Conservation (phyloP, 2,888 invertebrate species). For the Chorisops tibialis region DNA sequence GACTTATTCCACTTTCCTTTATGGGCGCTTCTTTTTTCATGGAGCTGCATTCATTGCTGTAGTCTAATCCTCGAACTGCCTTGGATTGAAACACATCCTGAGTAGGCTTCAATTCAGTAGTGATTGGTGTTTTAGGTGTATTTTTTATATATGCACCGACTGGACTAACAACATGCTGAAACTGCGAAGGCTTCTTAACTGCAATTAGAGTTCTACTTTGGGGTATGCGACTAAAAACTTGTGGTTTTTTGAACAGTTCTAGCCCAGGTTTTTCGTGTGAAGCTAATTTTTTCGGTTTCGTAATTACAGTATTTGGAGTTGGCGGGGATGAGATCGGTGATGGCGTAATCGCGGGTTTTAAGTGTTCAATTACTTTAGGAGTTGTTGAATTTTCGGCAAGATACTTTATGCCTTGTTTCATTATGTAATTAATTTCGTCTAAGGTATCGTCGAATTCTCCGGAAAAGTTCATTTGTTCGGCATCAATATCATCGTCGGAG, state of each 20-base stretch:
- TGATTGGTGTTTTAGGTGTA: conserved; percentile 47
- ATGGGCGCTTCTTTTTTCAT: background rate
- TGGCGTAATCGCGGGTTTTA: background rate
- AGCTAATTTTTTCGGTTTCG: conserved; percentile 29
- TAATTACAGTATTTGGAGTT: conserved; percentile 34
- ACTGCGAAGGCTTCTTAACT: conserved; percentile 36
- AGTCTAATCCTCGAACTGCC: conserved; percentile 38
- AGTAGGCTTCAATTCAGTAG: conserved; percentile 41
- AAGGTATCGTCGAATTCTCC: conserved; percentile 51
- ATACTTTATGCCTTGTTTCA: conserved; percentile 48
- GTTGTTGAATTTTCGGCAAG: conserved; percentile 33
- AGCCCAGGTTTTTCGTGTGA: conserved; percentile 36
- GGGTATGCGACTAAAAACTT: conserved; percentile 23
- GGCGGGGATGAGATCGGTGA: conserved; percentile 13
- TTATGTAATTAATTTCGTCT: conserved; percentile 52
- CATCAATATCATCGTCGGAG: conserved; percentile 3
- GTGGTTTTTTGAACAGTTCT: conserved; percentile 40
- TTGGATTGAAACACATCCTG: conserved; percentile 32
- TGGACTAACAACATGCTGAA: conserved; percentile 50
- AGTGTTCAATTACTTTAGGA: conserved; percentile 18
- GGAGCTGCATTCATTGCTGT: background rate
- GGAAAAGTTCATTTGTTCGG: conserved; percentile 35
- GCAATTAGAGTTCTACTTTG: conserved; percentile 14
- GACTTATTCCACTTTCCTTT: conserved; percentile 22
- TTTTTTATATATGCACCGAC: conserved; percentile 51